Evolutionary conservation across 2,113 vertebrate species (phyloP).

Genomic region (Engraulis encrasicolus): DNA sequence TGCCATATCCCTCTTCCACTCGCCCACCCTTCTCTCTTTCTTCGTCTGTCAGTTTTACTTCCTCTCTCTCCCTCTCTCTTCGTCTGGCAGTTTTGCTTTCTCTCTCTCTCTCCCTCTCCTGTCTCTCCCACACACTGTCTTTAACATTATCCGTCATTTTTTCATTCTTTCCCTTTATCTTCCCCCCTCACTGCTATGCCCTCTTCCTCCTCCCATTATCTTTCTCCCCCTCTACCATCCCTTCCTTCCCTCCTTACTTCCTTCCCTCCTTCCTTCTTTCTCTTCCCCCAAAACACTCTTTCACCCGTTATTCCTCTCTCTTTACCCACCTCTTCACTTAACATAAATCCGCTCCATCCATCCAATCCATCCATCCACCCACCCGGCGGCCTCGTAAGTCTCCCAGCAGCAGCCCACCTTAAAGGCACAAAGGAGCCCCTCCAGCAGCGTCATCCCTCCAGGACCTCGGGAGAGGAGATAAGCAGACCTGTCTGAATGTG

Average conservation of each 20-base stretch:
- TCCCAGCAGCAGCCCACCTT: no score
- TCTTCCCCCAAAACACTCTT: no score
- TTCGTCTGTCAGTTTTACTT: not conserved
- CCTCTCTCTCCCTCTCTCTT: conserved; percentile 25
- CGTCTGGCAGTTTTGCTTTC: no score
- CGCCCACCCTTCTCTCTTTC: not conserved
- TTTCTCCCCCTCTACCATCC: no score
- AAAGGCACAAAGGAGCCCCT: conserved; percentile 57
- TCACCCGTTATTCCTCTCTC: no score
- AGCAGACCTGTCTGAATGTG: conserved; percentile 56
- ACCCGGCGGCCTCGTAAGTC: no score
- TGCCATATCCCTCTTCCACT: not conserved
- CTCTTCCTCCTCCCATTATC: no score
- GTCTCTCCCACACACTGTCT: conserved; percentile 31
- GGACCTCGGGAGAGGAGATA: no score
- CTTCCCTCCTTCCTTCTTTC: no score
- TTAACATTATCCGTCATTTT: conserved; percentile 12
- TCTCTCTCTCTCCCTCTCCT: conserved; percentile 40
- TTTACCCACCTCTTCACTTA: not conserved
- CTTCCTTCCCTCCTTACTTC: no score
- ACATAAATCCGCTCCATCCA: not conserved
- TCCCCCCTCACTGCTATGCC: no score
- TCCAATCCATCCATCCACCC: no score
- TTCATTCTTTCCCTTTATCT: conserved; percentile 34
- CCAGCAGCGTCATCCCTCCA: conserved; percentile 55